Evolutionary conservation across 2,113 vertebrate genomes (phyloP), one percentile per base, ranked within the genome.

Genomic region (Rhinichthys klamathensis): DNA sequence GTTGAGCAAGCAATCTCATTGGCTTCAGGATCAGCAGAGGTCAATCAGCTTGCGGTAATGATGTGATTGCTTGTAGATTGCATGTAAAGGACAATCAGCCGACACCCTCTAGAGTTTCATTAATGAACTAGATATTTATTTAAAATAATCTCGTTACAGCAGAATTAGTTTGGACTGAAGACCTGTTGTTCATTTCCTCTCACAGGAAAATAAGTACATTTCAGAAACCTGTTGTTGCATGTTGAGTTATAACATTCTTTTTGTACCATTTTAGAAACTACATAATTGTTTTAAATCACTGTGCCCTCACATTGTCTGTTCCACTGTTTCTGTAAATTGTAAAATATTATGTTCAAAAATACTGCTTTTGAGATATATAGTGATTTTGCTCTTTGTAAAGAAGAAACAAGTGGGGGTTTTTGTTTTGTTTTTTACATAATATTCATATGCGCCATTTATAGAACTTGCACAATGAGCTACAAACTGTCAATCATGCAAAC

Each of bases 401-500:
- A n/a, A 44, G 32, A 77, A 77, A 56, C 30, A 60, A 58, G 75
- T 35, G 2, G n/a, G n/a, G n/a, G n/a, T n/a, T n/a, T 0, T 0
- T 3, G 35, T 58, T 3, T n/a, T n/a, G n/a, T n/a, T 3, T 58
- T 58, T 58, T 58, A 38, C 18, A 21, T 21, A 56, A 56, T 23
- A 56, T 56, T 23, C 0, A 56, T 56, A 46, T 15, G 4, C 12
- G 2, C 11, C 70, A n/a, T 60, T 78, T 38, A 41, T 23, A 23
- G 6, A 78, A 78, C 75, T 51, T 56, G 30, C 32, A 56, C 9
- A 30, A 56, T 23, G 21, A 78, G 21, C 76, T 60, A 21, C 23
- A 79, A 60, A 58, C 54, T 79, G 76, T 79, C 54, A 78, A 38
- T 38, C 54, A 78, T 60, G 11, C 54, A 79, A 79, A 23, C 1